Evolutionary conservation across 2,113 vertebrate species (phyloP).

Genomic region (Colaptes auratus): DNA sequence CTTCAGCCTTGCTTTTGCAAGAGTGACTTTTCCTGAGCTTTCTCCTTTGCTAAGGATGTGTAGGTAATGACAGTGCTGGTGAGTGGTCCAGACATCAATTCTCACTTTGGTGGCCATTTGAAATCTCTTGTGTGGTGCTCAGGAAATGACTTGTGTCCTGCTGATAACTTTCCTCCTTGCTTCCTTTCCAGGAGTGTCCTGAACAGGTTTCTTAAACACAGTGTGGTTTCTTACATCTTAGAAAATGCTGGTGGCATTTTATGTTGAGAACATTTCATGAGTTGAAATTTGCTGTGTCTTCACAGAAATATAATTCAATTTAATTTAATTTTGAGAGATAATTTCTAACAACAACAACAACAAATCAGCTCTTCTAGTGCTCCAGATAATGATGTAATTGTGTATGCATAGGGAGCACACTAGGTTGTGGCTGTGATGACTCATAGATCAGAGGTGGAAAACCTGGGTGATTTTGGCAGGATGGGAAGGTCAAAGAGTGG

Average conservation of each 20-base stretch:
- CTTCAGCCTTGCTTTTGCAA: background rate
- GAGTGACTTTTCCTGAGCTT: background rate
- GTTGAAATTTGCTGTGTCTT: background rate
- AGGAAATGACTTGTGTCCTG: background rate
- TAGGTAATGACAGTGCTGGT: background rate
- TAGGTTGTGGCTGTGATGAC: background rate
- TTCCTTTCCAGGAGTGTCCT: background rate
- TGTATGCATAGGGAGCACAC: background rate
- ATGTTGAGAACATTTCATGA: background rate
- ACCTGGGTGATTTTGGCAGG: background rate
- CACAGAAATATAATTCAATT: background rate
- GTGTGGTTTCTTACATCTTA: background rate
- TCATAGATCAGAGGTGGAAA: background rate
- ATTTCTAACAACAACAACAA: background rate
- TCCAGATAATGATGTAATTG: background rate
- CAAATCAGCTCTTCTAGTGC: background rate
- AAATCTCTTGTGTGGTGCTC: background rate
- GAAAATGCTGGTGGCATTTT: background rate
- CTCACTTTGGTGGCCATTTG: background rate
- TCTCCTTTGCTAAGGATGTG: background rate
- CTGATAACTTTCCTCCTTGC: background rate
- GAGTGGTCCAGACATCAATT: background rate
- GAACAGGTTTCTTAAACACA: background rate
- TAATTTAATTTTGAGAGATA: background rate
- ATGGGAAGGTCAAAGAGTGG: background rate